A percentile compares a stretch with the other conserved stretches of the same genome.
These are phyloP conservation scores for Rhagoletis pomonella DNA, from an alignment of 1,140 invertebrate species.

Conservation along the genomic window DNA sequence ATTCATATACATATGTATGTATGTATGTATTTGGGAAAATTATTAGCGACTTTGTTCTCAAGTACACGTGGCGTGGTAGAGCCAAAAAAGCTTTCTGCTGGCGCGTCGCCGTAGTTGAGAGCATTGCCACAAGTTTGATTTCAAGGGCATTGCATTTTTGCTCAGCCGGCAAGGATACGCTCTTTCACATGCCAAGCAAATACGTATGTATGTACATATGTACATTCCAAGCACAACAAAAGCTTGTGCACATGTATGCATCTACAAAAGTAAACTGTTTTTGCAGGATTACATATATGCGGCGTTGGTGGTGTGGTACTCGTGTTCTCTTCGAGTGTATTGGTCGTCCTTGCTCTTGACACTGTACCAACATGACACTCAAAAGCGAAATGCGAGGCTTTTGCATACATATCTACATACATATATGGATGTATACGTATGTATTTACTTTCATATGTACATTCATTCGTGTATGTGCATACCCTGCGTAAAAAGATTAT, in stretches of 20 bases:
- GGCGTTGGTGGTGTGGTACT: neutral
- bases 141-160: neutral
- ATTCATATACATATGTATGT: neutral
- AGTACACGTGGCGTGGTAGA: neutral
- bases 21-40: neutral
- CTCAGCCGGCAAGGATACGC: neutral
- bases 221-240: neutral
- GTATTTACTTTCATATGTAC: neutral
- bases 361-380: neutral
- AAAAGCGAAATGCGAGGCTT: neutral
- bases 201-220: neutral
- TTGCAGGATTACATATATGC: no score
- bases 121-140: neutral
- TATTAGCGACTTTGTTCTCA: no score
- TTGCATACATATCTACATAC: neutral
- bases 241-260: neutral
- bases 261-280: no score
- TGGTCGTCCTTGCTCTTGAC: conserved; percentile 42
- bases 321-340: neutral
- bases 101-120: neutral
- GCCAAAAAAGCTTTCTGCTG: neutral
- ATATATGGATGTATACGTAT: neutral
- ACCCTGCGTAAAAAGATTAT: no score
- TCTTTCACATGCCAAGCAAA: neutral
- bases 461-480: neutral